phyloP scores from a whole-genome alignment of 2,888 invertebrate species.

The Melanotus villosus region DNA sequence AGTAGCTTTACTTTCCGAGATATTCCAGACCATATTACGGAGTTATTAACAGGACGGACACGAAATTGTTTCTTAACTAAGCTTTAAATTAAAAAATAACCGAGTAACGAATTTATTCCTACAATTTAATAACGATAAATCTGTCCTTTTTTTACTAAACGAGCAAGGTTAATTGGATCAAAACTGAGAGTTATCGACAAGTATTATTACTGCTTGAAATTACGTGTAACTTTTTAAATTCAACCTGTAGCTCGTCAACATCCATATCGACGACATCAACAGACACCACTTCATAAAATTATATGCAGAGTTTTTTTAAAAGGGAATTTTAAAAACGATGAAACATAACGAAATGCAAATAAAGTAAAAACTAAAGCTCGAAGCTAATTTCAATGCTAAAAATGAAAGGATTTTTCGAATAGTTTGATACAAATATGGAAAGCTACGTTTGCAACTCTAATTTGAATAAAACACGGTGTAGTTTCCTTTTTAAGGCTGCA shows the following conservation, averaged over 20 bases:
- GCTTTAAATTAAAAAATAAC: slow-evolving; percentile 25
- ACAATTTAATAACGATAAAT: slow-evolving; percentile 38
- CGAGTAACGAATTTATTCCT: slow-evolving; percentile 18
- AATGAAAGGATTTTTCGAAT: too few species aligned
- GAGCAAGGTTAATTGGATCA: slow-evolving; percentile 13
- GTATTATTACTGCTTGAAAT: slow-evolving; percentile 17
- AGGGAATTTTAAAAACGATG: too few species aligned
- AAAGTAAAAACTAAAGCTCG: too few species aligned
- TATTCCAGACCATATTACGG: slow-evolving; percentile 10
- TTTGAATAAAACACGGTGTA: too few species aligned
- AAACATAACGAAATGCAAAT: too few species aligned
- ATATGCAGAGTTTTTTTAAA: too few species aligned
- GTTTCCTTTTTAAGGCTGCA: too few species aligned
- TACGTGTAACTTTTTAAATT: slow-evolving; percentile 17
- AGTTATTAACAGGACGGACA: slow-evolving; percentile 17
- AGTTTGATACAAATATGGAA: too few species aligned
- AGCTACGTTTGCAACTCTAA: too few species aligned
- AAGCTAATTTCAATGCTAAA: too few species aligned
- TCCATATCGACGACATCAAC: too few species aligned
- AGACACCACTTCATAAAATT: too few species aligned
- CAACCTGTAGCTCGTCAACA: not conserved
- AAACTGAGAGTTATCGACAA: slow-evolving; percentile 12
- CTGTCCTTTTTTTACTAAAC: slow-evolving; percentile 1
- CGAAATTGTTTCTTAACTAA: slow-evolving; percentile 37
- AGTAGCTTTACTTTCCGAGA: slow-evolving; percentile 19